Evolutionary conservation across 2,797 vertebrate species (phyloP), one percentile per base, ranked within the genome.

Genomic region (Bradypodion pumilum): DNA sequence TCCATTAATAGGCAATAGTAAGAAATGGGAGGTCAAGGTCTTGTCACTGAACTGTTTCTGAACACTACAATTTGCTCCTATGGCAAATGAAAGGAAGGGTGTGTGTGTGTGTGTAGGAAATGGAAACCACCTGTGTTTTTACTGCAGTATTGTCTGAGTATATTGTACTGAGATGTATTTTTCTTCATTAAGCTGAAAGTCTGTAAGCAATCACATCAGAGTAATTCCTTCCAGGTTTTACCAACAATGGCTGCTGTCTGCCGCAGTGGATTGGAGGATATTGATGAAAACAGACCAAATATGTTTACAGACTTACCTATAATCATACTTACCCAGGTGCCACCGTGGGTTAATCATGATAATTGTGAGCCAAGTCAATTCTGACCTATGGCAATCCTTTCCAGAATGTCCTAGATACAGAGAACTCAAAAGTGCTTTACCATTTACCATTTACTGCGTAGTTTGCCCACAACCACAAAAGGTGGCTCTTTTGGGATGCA

Each of bases 101-200:
- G 40, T 1, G 7, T 2, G 40, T 1, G 7, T 2, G 2, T 5
- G 15, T 35, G 8, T 15, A 23, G 65, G 29, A 81, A 85, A 77
- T 72, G 59, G 78, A 70, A 76, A 81, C 56, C 79, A 76, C 56
- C 65, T 77, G 78, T 59, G 79, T 32, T 77, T 77, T 77, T 81
- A 70, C 16, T 70, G 74, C 79, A 81, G 40, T 70, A 77, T 69
- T 81, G 79, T 32, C 62, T 49, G 19, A 65, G 25, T 35, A 25
- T 42, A 80, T 12, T 79, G 16, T 10, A 66, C 32, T 66, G 9
- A 81, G 56, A 35, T 56, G 63, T 77, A 63, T 70, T 76, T 83
- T 78, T 83, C 42, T 76, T 80, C 73, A 83, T 76, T 83, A 74
- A 72, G 42, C 15, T 40, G 16, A 79, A 74, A 4, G 35, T 13